phyloP scores from a whole-genome alignment of 2,888 invertebrate species.

The Platycnemis pennipes region DNA sequence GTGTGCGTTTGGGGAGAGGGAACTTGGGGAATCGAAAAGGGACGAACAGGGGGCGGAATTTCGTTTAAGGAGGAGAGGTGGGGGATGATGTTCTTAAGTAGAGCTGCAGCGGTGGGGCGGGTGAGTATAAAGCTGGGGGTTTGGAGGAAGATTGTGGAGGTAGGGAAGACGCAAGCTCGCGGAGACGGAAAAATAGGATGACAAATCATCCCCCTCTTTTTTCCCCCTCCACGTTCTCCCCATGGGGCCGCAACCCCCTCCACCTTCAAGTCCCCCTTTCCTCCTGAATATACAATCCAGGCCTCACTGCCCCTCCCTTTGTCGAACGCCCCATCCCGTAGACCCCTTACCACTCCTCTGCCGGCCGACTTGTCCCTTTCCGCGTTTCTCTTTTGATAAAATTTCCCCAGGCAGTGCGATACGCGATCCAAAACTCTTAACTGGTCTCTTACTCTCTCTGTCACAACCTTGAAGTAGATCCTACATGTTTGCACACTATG shows the following conservation, averaged over 20 bases:
- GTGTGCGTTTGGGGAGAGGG: background rate
- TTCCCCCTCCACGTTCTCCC: constrained; percentile 4
- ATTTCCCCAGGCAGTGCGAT: constrained; percentile 23
- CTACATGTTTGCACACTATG: no score
- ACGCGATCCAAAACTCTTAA: background rate
- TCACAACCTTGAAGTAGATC: no score
- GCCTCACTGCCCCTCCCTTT: background rate
- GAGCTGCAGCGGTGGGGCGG: background rate
- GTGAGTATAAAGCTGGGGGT: background rate
- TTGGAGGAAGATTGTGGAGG: background rate
- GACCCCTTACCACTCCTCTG: background rate
- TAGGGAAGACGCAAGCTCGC: constrained; percentile 50
- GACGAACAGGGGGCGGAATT: background rate
- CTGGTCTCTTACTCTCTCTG: no score
- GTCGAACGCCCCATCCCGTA: background rate
- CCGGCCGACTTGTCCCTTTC: background rate
- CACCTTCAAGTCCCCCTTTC: background rate
- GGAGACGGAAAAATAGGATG: constrained; percentile 64
- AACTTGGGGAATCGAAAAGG: background rate
- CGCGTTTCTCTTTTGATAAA: background rate
- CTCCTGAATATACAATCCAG: constrained; percentile 55
- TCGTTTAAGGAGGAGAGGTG: background rate
- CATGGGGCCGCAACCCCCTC: background rate
- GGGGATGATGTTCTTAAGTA: background rate
- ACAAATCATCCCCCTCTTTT: constrained; percentile 50